Base-by-base conservation (phyloP, 2,797 vertebrate genomes). In the Oreochromis mossambicus region DNA sequence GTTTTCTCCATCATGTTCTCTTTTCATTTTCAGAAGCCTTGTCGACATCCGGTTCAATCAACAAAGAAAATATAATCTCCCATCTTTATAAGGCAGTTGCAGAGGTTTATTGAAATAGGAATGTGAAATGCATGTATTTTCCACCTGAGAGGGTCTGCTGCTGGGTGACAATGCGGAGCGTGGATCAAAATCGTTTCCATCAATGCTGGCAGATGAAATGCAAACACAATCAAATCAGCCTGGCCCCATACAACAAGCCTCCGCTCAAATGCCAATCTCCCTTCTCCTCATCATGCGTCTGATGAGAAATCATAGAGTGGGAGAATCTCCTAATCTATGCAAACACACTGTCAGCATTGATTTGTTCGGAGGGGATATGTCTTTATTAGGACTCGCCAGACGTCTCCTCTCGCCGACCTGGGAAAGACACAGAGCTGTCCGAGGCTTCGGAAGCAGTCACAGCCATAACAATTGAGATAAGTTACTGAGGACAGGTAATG, bases 331-430 rank as follows among this genome's bases (percentile, higher is more conserved):
- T 96, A 95, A 96, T 96, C 94, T 95, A 95, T 95, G 94, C 95
- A 96, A 96, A 96, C 94, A 94, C 91, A 93, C 94, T 94, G 95
- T 96, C 95, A 95, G 86, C 91, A 96, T 95, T 94, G 96, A 96
- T 96, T 96, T 95, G 91, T 88, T 94, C 90, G 9, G 81, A 92
- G 86, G 82, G 92, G 94, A 96, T 95, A 90, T 89, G 89, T 96
- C 96, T 96, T 96, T 95, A 95, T 96, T 96, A 95, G 89, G 88
- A 87, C 89, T 90, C 15, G 81, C 91, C 92, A 92, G 88, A 94
- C 90, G 52, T 92, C 92, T 91, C 91, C 63, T 90, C 79, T 87
- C 79, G 82, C 83, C 83, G 89, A 91, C 89, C 81, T 84, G 86
- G 77, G 79, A 91, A 77, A 93, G 81, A 75, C 77, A 36, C 70